Evolutionary conservation across 2,797 vertebrate genomes (phyloP), one percentile per base, ranked within the genome.

Genomic region (Etheostoma perlongum): DNA sequence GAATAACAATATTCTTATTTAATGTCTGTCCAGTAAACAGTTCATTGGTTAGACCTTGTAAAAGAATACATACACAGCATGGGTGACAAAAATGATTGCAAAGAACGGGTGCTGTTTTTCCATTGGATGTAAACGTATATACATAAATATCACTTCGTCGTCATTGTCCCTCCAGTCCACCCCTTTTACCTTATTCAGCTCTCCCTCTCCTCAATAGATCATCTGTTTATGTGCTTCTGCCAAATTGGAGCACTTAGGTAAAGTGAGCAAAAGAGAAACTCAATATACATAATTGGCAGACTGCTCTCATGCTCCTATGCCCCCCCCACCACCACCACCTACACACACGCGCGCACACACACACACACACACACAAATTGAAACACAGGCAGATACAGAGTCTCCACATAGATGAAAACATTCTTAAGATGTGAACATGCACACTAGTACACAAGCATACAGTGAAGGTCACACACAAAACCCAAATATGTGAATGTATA

Each of bases 201-300:
- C 74, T 48, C 59, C 52, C 76, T 68, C 80, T 78, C 59, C 59
- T 79, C 89, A 83, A 85, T 95, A 90, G 85, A 94, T 94, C 94
- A 92, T 93, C 85, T 92, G 89, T 93, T 94, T 93, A 92, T 92
- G 90, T 89, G 63, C 68, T 74, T 90, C 88, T 93, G 92, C 90
- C 91, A 93, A 93, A 91, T 85, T 92, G 88, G 85, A 91, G 90
- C 94, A 94, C 94, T 95, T 94, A 92, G 89, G 89, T 93, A 93
- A 92, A 94, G 93, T 93, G 90, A 91, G 91, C 86, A 75, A 88
- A 90, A 92, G 89, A 90, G 91, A 92, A 94, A 85, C 77, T 85
- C 88, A 91, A 91, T 88, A 86, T 89, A 78, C 87, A 85, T 94
- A 93, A 95, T 94, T 93, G 93, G 89, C 86, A 90, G 77, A 83